Base-by-base conservation (phyloP, 2,888 invertebrate species). In the Parnassius orleans region DNA sequence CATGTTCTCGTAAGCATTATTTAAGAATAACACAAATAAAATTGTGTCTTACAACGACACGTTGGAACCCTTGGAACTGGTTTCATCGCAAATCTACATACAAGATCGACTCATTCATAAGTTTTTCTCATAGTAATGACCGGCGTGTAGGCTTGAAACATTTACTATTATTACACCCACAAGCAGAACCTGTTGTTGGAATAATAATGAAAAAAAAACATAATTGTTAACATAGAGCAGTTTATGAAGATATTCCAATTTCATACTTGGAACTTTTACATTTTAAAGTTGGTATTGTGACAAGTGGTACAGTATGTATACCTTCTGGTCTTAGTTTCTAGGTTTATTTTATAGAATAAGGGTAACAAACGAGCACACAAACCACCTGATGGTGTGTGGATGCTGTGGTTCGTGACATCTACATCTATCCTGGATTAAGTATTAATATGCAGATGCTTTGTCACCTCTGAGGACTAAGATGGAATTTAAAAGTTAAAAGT, bases 81-180 rank as follows among this genome's bases (percentile, higher is more conserved):
- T 57, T 53, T 9, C 47, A 12, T 24, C 15, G 46, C 56, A 53
- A 48, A 62, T 62, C 53, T 57, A 14, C 57, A 62, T 62, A 57
- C 53, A 53, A 57, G 61, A 62, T 57, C 53, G 41, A 52, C 53
- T 62, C 62, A 62, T 62, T 62, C 62, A 62, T 57, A 62, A 62
- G 14, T 57, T 53, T 57, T 53, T 47, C 53, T 53, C 41, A 42
- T 53, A 42, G 41, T 57, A 61, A 61, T 53, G 62, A 53, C 52
- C 62, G 57, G 42, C 42, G 50, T 62, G 50, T 54, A 60, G 42
- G 62, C 53, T 57, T 57, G n/a, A 56, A 47, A 52, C 56, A 24
- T 57, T 56, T 52, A 61, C 53, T 61, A 61, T 57, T 61, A 61
- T 57, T 53, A 57, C 62, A 46, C n/a, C 53, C 48, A 43, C 47